Evolutionary conservation across 2,888 invertebrate genomes (phyloP), one percentile per base, ranked within the genome.

Genomic region (Archaeoteleia sp.): DNA sequence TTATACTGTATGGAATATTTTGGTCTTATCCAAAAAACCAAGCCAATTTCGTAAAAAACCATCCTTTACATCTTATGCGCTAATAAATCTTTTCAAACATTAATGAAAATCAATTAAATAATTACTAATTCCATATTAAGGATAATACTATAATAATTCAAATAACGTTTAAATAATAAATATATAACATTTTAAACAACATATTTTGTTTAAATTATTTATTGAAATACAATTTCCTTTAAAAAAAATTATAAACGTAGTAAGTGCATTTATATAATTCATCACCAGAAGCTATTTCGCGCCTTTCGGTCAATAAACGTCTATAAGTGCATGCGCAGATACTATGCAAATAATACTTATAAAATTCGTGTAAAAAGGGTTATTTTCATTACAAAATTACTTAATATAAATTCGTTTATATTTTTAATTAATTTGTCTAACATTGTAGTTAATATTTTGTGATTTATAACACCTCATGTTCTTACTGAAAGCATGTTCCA

Each of bases 1-100:
- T 77, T 3, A 51, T 80, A 2, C 42, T 78, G 10, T 29, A 74
- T 25, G 71, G 73, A 15, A 43, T 80, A 15, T 8, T 76, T 12
- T 70, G 72, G 14, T 74, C 75, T 17, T 77, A 77, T 13, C 79
- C 79, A 7, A 70, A 69, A 32, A 67, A 73, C 55, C 61, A 30
- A 30, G 17, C 30, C n/a, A n/a, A n/a, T n/a, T n/a, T 5, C 71
- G 5, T 48, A 8, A 45, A 6, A 12, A 17, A 30, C 30, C 15
- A 14, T 30, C 45, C 10, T 6, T 17, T n/a, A 17, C 45, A 10
- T 17, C 2, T 30, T 27, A n/a, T n/a, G n/a, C n/a, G n/a, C n/a
- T n/a, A n/a, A n/a, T n/a, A n/a, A n/a, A n/a, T n/a, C n/a, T n/a
- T n/a, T n/a, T n/a, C n/a, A n/a, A n/a, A 45, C 10, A 30, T 9